Conservation (phyloP, 2,113 vertebrate genomes). For the Urocitellus parryii region DNA sequence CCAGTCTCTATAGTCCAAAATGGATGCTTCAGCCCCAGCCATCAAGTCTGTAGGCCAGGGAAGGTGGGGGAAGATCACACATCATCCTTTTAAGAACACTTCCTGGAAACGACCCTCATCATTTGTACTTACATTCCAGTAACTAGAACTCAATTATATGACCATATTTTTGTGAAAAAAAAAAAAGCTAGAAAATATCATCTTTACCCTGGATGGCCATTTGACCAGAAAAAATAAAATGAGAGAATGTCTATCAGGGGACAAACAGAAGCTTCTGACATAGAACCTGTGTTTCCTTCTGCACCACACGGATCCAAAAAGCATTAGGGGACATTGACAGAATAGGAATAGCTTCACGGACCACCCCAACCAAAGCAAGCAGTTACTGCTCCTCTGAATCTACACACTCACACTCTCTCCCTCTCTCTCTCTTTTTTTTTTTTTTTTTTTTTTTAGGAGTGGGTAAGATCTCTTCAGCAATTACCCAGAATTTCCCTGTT, state of each 20-base stretch:
- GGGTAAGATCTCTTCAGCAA: neutral
- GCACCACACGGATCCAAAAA: neutral
- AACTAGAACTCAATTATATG: neutral
- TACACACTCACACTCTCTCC: rapidly evolving
- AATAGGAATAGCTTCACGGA: neutral
- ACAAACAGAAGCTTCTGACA: neutral
- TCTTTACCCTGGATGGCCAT: neutral
- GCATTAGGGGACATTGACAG: neutral
- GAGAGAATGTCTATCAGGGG: neutral
- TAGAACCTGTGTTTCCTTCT: neutral
- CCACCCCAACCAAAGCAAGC: neutral
- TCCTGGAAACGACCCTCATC: neutral
- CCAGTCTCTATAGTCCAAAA: neutral
- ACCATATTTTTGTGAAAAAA: neutral
- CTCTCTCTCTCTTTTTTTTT: neutral
- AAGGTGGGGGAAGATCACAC: neutral
- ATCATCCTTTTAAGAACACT: neutral
- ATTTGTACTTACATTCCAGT: neutral
- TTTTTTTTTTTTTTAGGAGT: neutral
- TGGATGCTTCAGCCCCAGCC: neutral
- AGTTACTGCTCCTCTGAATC: neutral
- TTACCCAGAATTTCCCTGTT: neutral
- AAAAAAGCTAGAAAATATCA: neutral
- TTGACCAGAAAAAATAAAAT: constrained; percentile 10
- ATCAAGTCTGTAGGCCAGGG: neutral